Percentiles rank a stretch among this genome's conserved stretches.
Evolutionary conservation across 2,797 vertebrate genomes (phyloP).

Genomic region (Microhierax caerulescens): DNA sequence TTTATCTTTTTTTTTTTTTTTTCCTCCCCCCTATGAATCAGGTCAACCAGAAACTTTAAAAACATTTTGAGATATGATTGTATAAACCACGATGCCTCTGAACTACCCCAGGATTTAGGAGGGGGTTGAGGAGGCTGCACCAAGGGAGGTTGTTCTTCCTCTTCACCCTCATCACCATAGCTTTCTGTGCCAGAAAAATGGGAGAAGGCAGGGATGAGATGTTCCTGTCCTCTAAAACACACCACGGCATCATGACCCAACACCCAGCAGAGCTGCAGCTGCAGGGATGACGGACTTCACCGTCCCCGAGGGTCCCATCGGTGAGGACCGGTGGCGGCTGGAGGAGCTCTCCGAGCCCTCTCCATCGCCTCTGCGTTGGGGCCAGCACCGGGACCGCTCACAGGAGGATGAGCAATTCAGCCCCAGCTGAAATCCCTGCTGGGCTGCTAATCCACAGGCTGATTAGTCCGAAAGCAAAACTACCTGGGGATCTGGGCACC

Average conservation of each 20-base stretch:
- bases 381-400: fast-evolving
- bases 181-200: background rate
- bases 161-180: background rate
- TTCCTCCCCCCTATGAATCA: background rate
- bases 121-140: background rate
- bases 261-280: background rate
- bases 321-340: background rate
- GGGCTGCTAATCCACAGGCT: background rate
- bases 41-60: conserved; percentile 74
- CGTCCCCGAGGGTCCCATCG: fast-evolving
- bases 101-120: background rate
- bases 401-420: background rate
- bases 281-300: fast-evolving
- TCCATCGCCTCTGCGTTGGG: fast-evolving
- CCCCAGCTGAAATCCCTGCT: background rate
- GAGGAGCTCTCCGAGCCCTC: background rate
- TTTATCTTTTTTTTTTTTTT: conserved; percentile 63
- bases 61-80: conserved; percentile 34
- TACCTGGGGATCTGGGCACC: background rate
- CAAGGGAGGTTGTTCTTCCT: background rate
- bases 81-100: background rate
- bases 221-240: background rate
- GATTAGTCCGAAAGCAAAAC: background rate
- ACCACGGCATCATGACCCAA: fast-evolving
- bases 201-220: background rate